phyloP scores from a whole-genome alignment of 2,888 invertebrate species.

The Phania funesta region DNA sequence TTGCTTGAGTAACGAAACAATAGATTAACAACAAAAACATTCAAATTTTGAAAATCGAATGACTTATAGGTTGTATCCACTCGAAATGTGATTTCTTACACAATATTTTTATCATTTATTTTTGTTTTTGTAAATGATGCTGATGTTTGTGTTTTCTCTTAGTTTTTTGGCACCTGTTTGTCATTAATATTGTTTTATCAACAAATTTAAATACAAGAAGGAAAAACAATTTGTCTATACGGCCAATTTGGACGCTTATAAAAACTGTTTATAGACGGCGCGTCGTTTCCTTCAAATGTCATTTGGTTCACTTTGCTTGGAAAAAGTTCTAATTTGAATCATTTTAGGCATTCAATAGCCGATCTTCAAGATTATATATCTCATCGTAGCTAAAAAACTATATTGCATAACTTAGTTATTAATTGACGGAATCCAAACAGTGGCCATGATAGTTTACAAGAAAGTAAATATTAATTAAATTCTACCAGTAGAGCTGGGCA shows the following conservation, averaged over 20 bases:
- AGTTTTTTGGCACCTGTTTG: constrained; percentile 57
- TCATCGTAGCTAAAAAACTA: too few relatives aligned
- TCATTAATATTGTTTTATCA: constrained; percentile 53
- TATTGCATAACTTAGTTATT: too few relatives aligned
- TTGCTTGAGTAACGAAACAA: neutral
- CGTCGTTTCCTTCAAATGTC: too few relatives aligned
- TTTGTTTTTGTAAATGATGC: neutral
- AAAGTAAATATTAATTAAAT: too few relatives aligned
- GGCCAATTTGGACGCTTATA: neutral
- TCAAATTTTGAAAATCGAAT: constrained; percentile 3
- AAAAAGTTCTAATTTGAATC: too few relatives aligned
- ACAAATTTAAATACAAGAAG: neutral
- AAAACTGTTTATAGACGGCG: neutral
- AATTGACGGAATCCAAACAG: too few relatives aligned
- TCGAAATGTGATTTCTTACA: constrained; percentile 14
- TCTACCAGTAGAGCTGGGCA: too few relatives aligned
- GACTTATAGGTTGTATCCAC: too few relatives aligned
- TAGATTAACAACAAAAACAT: constrained; percentile 10
- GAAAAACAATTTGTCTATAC: constrained; percentile 22
- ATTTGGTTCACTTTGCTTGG: too few relatives aligned
- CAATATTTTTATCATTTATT: constrained; percentile 28
- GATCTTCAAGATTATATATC: too few relatives aligned
- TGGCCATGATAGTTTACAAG: too few relatives aligned
- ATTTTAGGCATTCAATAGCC: too few relatives aligned
- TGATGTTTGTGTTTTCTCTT: constrained; percentile 7